These are phyloP conservation scores for Cyclina sinensis DNA, from an alignment of 1,140 invertebrate genomes.

Conservation along the genomic window DNA sequence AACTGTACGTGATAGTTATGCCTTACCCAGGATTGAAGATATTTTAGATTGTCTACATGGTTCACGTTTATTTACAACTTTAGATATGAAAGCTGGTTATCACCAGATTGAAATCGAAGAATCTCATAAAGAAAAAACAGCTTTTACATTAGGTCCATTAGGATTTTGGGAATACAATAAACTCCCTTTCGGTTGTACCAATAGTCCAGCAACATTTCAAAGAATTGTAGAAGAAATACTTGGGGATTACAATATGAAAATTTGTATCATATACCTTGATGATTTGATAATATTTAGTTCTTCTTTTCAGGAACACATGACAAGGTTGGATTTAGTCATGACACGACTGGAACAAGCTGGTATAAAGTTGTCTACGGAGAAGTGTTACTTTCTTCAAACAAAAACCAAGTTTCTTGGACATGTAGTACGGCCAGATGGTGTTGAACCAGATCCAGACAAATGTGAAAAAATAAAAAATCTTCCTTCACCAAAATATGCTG, in stretches of 20 bases:
- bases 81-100: conserved; percentile 42
- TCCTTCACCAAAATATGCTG: no score
- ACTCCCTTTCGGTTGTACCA: neutral
- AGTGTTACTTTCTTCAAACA: conserved; percentile 8
- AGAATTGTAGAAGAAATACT: neutral
- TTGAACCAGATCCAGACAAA: conserved; percentile 28
- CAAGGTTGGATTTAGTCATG: neutral
- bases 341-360: neutral
- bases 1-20: conserved; percentile 6
- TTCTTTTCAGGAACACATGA: neutral
- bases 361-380: neutral
- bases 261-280: conserved; percentile 32
- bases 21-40: conserved; percentile 13
- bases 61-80: neutral
- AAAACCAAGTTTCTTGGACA: conserved; percentile 20
- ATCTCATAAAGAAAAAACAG: conserved; percentile 25
- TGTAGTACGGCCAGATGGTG: neutral
- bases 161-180: conserved; percentile 21
- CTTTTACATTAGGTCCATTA: conserved; percentile 13
- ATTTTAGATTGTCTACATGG: conserved; percentile 13
- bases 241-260: conserved; percentile 5
- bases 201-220: conserved; percentile 9
- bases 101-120: conserved; percentile 39
- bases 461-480: no score
- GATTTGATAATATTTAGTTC: neutral